Evolutionary conservation across 2,888 invertebrate genomes (phyloP).

Genomic region (Erannis defoliaria): DNA sequence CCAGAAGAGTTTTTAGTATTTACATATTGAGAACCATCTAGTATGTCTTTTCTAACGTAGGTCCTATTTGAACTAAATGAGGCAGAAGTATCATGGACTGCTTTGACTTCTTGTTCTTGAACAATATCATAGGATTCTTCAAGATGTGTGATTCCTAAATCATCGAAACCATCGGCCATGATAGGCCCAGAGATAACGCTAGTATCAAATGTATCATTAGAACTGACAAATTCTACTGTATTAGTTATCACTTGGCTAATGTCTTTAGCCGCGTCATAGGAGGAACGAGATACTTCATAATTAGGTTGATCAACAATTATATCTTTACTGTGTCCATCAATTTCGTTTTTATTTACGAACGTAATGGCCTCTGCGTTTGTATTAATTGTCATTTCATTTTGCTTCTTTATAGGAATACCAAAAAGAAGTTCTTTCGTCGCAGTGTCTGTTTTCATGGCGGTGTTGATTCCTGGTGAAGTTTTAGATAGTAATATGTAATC

Average conservation of each 20-base stretch:
- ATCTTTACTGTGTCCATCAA: not conserved
- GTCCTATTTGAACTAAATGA: not conserved
- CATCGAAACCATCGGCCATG: not conserved
- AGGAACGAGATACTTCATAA: not conserved
- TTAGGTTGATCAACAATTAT: not conserved
- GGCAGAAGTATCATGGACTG: not conserved
- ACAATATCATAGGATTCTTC: not conserved
- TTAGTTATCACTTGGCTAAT: constrained; percentile 3
- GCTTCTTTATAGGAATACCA: not conserved
- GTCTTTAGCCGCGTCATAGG: not conserved
- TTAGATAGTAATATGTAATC: not conserved
- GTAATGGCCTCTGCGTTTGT: not conserved
- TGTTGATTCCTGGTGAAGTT: not conserved
- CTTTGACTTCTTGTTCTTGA: not conserved
- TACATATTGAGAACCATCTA: too few relatives aligned
- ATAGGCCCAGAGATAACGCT: not conserved
- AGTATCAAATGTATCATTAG: not conserved
- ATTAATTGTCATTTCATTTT: not conserved
- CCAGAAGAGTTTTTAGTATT: not conserved
- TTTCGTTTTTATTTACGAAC: not conserved
- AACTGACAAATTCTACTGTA: not conserved
- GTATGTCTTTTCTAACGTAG: not conserved
- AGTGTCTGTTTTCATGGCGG: not conserved
- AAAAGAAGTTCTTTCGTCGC: not conserved
- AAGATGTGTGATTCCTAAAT: not conserved